phyloP scores from a whole-genome alignment of 1,140 invertebrate species.

The Melitaea cinxia region DNA sequence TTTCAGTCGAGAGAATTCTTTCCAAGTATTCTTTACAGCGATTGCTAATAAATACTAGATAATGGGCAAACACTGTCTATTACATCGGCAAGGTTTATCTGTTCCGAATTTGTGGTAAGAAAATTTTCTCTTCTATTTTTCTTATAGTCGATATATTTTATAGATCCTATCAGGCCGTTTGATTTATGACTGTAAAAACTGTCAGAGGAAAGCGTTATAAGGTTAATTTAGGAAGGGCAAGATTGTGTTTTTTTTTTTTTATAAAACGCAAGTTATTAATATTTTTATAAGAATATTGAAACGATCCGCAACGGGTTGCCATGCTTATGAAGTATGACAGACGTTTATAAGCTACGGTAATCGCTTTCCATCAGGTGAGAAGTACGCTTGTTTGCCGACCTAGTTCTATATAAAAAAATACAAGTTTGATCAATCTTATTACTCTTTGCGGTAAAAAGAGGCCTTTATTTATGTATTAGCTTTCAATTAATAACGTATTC shows the following conservation, averaged over 20 bases:
- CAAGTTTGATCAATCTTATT: too few relatives aligned
- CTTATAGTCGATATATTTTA: slow-evolving; percentile 17
- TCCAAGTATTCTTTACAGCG: slow-evolving; percentile 3
- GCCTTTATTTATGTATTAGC: too few relatives aligned
- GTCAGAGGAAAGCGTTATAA: neutral
- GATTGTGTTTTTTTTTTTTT: neutral
- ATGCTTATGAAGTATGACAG: too few relatives aligned
- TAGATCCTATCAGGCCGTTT: slow-evolving; percentile 11
- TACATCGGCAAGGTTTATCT: slow-evolving; percentile 18
- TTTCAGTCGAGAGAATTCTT: slow-evolving; percentile 1
- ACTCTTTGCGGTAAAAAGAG: too few relatives aligned
- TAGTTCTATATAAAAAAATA: too few relatives aligned
- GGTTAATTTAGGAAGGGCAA: neutral
- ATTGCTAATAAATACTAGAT: slow-evolving; percentile 24
- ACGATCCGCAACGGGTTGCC: too few relatives aligned
- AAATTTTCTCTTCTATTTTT: slow-evolving; percentile 17
- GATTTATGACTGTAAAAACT: slow-evolving; percentile 11
- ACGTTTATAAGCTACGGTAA: too few relatives aligned
- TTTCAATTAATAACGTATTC: too few relatives aligned
- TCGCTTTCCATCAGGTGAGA: too few relatives aligned
- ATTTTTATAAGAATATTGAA: too few relatives aligned
- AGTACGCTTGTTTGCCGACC: too few relatives aligned
- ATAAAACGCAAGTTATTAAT: neutral
- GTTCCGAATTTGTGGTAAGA: slow-evolving; percentile 12
- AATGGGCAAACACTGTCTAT: slow-evolving; percentile 24